Evolutionary conservation across 2,113 vertebrate genomes (phyloP).

Genomic region (Arenaria interpres): DNA sequence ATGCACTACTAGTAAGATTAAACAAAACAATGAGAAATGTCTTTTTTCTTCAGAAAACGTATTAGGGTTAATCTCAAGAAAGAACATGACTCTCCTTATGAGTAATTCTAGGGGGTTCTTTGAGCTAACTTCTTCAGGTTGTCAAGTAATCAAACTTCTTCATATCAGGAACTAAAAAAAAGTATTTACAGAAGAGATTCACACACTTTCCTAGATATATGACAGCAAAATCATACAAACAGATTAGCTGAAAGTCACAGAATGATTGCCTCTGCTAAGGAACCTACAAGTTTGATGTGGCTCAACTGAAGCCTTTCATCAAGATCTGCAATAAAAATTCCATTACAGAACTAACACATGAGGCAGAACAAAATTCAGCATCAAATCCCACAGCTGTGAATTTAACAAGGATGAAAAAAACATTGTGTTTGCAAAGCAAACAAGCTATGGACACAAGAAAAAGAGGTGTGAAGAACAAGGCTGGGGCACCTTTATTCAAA

Average conservation of each 20-base stretch:
- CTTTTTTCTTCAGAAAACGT: not conserved
- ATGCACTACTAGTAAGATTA: not conserved
- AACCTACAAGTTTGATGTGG: not conserved
- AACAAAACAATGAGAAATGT: not conserved
- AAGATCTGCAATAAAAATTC: not conserved
- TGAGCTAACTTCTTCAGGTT: not conserved
- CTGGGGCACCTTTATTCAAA: not conserved
- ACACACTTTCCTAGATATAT: fast-evolving
- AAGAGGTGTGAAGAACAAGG: not conserved
- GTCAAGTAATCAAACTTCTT: not conserved
- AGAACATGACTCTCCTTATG: not conserved
- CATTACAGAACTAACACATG: not conserved
- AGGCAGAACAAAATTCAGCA: not conserved
- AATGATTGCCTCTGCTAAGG: not conserved
- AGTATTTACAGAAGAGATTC: not conserved
- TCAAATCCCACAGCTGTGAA: not conserved
- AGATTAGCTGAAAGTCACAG: not conserved
- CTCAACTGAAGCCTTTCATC: not conserved
- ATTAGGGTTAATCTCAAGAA: not conserved
- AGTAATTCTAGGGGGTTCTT: not conserved
- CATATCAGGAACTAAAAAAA: not conserved
- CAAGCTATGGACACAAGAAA: not conserved
- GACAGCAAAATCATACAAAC: not conserved
- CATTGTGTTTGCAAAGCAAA: not conserved
- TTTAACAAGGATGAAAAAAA: not conserved